phyloP scores from a whole-genome alignment of 2,888 invertebrate species.

The Crossocerus cetratus region DNA sequence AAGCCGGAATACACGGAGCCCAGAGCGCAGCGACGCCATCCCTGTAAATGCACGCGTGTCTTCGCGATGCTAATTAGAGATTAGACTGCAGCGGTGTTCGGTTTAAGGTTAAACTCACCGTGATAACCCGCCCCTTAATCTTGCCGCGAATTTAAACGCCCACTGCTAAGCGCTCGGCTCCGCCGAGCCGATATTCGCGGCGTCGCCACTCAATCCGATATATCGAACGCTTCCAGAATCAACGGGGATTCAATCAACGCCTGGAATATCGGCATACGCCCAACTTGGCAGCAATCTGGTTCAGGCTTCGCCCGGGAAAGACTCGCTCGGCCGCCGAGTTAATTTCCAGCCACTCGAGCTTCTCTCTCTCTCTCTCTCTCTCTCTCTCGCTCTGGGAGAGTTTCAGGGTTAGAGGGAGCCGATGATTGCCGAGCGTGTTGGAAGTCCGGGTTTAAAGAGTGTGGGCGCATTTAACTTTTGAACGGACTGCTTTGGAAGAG shows the following conservation, averaged over 20 bases:
- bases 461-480: background rate
- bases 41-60: slow-evolving; percentile 18
- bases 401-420: background rate
- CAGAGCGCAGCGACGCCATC: too few species aligned
- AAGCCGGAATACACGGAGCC: slow-evolving; percentile 30
- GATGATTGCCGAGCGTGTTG: background rate
- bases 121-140: slow-evolving; percentile 49
- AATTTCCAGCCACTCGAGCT: too few species aligned
- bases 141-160: slow-evolving; percentile 41
- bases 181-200: background rate
- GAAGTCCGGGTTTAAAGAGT: background rate
- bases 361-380: too few species aligned
- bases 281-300: too few species aligned
- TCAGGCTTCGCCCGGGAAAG: too few species aligned
- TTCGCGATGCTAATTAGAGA: slow-evolving; percentile 55
- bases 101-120: slow-evolving; percentile 41
- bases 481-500: background rate
- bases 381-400: background rate
- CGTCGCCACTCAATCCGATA: too few species aligned
- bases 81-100: slow-evolving; percentile 46
- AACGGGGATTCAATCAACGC: too few species aligned
- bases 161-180: slow-evolving; percentile 38
- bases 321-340: too few species aligned
- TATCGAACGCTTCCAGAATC: too few species aligned
- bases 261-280: too few species aligned